Percentiles rank a stretch among this genome's conserved stretches.
Evolutionary conservation across 2,888 invertebrate genomes (phyloP).

Genomic region (Leptarthrus brevirostris): DNA sequence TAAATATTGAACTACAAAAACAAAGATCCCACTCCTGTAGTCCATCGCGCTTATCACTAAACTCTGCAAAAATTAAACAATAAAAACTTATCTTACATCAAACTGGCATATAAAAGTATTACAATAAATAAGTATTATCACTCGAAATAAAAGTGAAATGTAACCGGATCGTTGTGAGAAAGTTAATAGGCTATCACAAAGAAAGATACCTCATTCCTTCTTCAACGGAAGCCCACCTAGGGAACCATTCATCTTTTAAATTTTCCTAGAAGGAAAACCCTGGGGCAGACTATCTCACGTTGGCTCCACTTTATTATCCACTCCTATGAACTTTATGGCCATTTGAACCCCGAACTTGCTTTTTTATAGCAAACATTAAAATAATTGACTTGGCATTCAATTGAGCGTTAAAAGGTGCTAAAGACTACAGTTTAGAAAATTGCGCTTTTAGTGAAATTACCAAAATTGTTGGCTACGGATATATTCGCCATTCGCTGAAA

Average conservation of each 20-base stretch:
- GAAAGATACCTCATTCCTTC: background rate
- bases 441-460: conserved; percentile 43
- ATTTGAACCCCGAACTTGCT: conserved; percentile 12
- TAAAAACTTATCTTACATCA: no score
- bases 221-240: conserved; percentile 11
- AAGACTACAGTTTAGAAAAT: conserved; percentile 36
- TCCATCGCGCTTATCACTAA: no score
- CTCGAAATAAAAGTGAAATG: no score
- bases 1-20: no score
- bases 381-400: conserved; percentile 47
- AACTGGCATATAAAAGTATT: no score
- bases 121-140: no score
- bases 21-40: no score
- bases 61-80: no score
- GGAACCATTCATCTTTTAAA: conserved; percentile 39
- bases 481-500: background rate
- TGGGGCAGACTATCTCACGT: conserved; percentile 16
- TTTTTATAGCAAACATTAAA: conserved; percentile 44
- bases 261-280: conserved; percentile 11
- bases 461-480: conserved; percentile 25
- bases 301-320: conserved; percentile 41
- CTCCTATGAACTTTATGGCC: conserved; percentile 34
- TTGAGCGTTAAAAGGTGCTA: conserved; percentile 44
- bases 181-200: conserved; percentile 13
- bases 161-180: background rate